Base-by-base conservation (phyloP, 2,888 invertebrate genomes). In the Drosophila nr. perissopoda region DNA sequence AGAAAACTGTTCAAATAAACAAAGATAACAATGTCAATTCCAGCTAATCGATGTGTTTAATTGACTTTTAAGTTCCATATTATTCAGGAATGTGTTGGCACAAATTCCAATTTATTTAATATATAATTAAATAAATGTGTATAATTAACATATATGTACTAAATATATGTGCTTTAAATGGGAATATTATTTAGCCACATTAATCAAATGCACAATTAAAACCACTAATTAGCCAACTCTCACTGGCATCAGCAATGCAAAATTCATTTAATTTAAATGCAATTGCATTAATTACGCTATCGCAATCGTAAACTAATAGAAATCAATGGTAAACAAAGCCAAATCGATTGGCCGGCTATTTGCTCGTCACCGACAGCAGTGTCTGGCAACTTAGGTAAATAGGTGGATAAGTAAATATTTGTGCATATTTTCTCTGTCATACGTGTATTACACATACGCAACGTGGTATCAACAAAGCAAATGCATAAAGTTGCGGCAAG, bases 361-460 rank as follows among this genome's bases (percentile, higher is more conserved):
- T 76, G 27, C 62, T 68, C 61, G 59, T 34, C 13, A 21, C n/a
- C 5, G 38, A 16, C 52, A n/a, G 38, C 29, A 56, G 40, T 57
- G 40, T 54, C 62, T 60, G 49, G 51, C 62, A 61, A 61, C 68
- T 69, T 57, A 52, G 49, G 57, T 57, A 68, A 73, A 77, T 69
- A 68, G 45, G 42, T 31, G 38, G 18, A 0, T 51, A 42, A 36
- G 34, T 59, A 85, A 89, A 85, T 73, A 85, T 81, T 73, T 89
- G 68, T 48, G 36, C 66, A 76, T 60, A 65, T 76, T 78, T 84
- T 63, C 64, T 60, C 64, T 66, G 70, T 60, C 61, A 76, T 63
- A 74, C 56, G 64, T 72, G 56, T 63, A 70, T 78, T 75, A 65
- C 76, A 73, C 76, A 85, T 76, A 78, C 80, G 80, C 66, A 71